Evolutionary conservation across 2,888 invertebrate genomes (phyloP), one percentile per base, ranked within the genome.

Genomic region (Lamellibrachia satsuma): DNA sequence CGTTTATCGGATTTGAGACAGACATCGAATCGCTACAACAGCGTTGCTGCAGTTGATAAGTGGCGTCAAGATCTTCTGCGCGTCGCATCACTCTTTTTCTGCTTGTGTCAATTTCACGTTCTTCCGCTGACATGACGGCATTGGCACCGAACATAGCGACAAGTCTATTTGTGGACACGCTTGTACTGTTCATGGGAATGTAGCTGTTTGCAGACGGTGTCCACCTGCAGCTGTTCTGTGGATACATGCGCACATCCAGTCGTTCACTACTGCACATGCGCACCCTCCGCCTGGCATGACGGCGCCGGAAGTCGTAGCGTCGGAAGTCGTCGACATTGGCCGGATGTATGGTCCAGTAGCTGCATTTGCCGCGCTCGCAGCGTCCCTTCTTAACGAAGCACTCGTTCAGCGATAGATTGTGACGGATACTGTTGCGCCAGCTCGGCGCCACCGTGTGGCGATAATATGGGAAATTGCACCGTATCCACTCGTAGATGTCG

Each of bases 351-450:
- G 75, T 75, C 75, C 75, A 75, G 75, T 75, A 75, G 75, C 75
- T 15, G 22, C 75, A 99, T 96, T 99, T 99, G 0, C 99, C 99
- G 96, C 99, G 99, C 0, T 95, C 96, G 6, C 95, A 95, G n/a
- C 96, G 93, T 6, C 96, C 96, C 22, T 94, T 94, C 93, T 96
- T 96, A 55, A 96, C 94, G 93, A 96, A 96, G 92, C 96, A 96
- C 92, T 96, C 96, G 93, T 96, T 96, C 2, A 96, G 94, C 7
- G 96, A 96, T 52, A 96, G 94, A 92, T 96, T 96, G 92, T 96
- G 96, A 15, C 96, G 94, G 57, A 96, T 95, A 90, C 96, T 96
- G 94, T 96, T 96, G 91, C 96, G 94, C 96, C 96, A 96, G 22
- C 95, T 95, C 57, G 95, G 95, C 75, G 95, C 95, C n/a, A 91